Conservation (phyloP, 1,140 invertebrate genomes). For the Halesus radiatus region DNA sequence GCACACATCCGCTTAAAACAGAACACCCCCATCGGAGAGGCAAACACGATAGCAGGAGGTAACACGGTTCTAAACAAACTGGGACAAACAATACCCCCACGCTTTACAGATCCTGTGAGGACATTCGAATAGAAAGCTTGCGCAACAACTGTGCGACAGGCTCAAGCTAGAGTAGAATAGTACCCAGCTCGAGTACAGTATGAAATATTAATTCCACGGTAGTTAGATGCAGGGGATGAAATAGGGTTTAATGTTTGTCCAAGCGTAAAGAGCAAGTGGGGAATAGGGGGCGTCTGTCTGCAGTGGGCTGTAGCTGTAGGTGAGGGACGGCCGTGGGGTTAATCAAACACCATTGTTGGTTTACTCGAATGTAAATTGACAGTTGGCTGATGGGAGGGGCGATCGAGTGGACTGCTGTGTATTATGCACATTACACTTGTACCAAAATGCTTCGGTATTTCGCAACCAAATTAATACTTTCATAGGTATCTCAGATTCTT, state of each 20-base stretch:
- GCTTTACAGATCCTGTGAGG: neutral
- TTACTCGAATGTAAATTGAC: slow-evolving; percentile 36
- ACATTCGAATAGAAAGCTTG: neutral
- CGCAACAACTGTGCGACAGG: neutral
- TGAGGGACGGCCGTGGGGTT: slow-evolving; percentile 13
- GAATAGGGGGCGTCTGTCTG: neutral
- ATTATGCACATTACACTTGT: neutral
- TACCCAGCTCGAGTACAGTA: no score
- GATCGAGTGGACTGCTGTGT: neutral
- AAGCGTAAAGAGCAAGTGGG: slow-evolving; percentile 31
- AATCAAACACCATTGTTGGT: slow-evolving; percentile 47
- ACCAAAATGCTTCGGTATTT: neutral
- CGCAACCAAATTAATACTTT: neutral
- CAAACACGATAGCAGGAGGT: slow-evolving; percentile 46
- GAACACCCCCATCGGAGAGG: slow-evolving; percentile 53
- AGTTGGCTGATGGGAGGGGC: slow-evolving; percentile 24
- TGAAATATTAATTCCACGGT: no score
- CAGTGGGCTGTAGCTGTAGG: neutral
- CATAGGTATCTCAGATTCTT: no score
- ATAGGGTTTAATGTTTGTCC: slow-evolving; percentile 7
- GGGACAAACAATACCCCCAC: slow-evolving; percentile 18
- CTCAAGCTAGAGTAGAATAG: neutral
- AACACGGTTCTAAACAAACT: slow-evolving; percentile 46
- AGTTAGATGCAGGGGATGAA: slow-evolving; percentile 4
- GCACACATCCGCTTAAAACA: slow-evolving; percentile 55